Conservation (phyloP, 2,888 invertebrate genomes). For the Alloscopus bannaensis region DNA sequence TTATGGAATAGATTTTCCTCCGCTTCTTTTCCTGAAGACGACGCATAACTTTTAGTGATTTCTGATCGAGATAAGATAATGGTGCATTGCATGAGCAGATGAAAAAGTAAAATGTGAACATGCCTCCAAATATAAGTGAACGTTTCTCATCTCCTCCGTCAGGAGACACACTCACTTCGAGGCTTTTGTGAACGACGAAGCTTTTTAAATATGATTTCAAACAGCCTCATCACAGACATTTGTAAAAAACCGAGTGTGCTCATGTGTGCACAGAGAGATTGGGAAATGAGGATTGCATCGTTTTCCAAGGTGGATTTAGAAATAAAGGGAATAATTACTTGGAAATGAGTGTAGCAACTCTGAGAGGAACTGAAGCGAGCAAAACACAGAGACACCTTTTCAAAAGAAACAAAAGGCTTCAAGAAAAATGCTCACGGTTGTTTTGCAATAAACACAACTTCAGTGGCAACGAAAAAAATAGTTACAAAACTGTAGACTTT, state of each 20-base stretch:
- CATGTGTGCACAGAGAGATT: neutral
- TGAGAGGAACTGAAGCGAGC: neutral
- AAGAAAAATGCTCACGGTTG: too few species aligned
- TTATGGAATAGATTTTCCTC: constrained; percentile 12
- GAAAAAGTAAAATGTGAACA: neutral
- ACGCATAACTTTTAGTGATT: constrained; percentile 31
- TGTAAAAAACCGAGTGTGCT: neutral
- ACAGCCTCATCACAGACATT: neutral
- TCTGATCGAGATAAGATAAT: constrained; percentile 66
- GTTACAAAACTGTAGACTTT: neutral
- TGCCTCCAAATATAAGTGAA: too few species aligned
- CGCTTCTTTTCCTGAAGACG: neutral
- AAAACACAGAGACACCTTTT: constrained; percentile 1
- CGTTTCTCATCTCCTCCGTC: too few species aligned
- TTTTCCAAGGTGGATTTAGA: neutral
- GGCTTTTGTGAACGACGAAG: too few species aligned
- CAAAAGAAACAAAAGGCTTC: neutral
- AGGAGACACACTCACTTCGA: too few species aligned
- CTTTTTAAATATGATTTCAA: neutral
- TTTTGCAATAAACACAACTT: neutral
- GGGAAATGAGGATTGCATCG: neutral
- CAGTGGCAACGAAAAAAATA: neutral
- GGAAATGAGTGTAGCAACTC: neutral
- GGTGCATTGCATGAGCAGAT: constrained; percentile 39
- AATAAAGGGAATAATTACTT: neutral